phyloP scores from a whole-genome alignment of 2,113 vertebrate genomes.

The Oryzias woworae region DNA sequence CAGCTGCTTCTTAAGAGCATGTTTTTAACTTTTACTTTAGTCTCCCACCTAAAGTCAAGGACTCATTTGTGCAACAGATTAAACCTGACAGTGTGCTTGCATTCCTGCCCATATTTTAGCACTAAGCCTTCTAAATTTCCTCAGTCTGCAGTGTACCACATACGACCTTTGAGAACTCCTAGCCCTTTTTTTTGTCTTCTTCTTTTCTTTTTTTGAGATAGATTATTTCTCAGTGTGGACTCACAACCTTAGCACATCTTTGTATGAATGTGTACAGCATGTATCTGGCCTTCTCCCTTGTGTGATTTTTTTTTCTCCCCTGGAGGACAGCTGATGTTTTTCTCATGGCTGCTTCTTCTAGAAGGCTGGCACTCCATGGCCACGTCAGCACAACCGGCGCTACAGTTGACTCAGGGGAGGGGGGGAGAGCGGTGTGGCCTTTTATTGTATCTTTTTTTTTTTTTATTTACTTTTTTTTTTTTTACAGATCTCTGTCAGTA shows the following conservation, averaged over 20 bases:
- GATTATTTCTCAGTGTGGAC: conserved; percentile 4
- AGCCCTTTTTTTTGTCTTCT: conserved; percentile 15
- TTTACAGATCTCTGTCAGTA: conserved; percentile 71
- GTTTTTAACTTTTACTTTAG: conserved; percentile 14
- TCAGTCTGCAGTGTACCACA: conserved; percentile 12
- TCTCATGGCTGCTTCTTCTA: conserved; percentile 58
- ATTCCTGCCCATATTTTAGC: conserved; percentile 22
- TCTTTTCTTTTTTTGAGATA: conserved; percentile 24
- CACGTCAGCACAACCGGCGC: conserved; percentile 74
- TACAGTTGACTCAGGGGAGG: conserved; percentile 53
- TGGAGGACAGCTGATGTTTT: conserved; percentile 52
- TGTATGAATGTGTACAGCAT: not conserved
- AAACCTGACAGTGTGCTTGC: conserved; percentile 34
- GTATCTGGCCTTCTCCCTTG: conserved; percentile 6
- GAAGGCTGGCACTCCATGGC: conserved; percentile 68
- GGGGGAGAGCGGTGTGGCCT: conserved; percentile 55
- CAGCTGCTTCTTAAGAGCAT: not conserved
- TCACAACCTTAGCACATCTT: not conserved
- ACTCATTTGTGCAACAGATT: conserved; percentile 32
- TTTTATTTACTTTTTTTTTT: not conserved
- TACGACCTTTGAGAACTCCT: conserved; percentile 3
- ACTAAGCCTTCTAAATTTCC: conserved; percentile 11
- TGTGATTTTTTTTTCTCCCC: not conserved
- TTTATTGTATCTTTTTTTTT: conserved; percentile 29
- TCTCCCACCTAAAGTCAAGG: conserved; percentile 22